Conservation (phyloP, 2,113 vertebrate species). For the Greenwoodochromis staneri region DNA sequence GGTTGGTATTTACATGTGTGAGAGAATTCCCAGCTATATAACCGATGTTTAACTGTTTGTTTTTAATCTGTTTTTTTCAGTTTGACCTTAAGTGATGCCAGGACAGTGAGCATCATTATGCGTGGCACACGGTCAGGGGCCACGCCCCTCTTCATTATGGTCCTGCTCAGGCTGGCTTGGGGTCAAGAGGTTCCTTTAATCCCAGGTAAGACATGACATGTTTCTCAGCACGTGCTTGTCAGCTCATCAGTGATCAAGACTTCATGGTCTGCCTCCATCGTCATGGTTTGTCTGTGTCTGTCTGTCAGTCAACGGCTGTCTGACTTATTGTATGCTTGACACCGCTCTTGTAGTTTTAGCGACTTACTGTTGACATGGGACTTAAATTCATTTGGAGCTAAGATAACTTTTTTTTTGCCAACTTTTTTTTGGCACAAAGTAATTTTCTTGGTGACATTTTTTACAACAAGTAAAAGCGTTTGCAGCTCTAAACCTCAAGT, state of each 20-base stretch:
- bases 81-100: conserved; percentile 79
- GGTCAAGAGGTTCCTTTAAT: conserved; percentile 75
- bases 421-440: not conserved
- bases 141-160: conserved; percentile 74
- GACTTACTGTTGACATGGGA: not conserved
- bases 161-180: conserved; percentile 70
- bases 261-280: not conserved
- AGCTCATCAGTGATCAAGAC: not conserved
- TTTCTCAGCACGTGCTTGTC: not conserved
- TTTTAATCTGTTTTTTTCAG: conserved; percentile 4
- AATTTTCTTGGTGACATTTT: not conserved
- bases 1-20: not conserved
- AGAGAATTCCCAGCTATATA: not conserved
- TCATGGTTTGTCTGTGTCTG: not conserved
- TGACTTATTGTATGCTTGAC: conserved; percentile 25
- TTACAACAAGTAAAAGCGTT: not conserved
- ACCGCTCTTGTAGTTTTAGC: not conserved
- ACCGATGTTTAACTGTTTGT: not conserved
- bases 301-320: conserved; percentile 16
- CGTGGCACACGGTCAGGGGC: conserved; percentile 77
- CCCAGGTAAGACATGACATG: conserved; percentile 77
- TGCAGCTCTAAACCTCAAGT: not conserved
- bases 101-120: conserved; percentile 77
- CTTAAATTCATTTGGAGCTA: not conserved
- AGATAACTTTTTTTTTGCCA: not conserved